phyloP scores from a whole-genome alignment of 1,140 invertebrate species.

The Drosophila tropicalis region DNA sequence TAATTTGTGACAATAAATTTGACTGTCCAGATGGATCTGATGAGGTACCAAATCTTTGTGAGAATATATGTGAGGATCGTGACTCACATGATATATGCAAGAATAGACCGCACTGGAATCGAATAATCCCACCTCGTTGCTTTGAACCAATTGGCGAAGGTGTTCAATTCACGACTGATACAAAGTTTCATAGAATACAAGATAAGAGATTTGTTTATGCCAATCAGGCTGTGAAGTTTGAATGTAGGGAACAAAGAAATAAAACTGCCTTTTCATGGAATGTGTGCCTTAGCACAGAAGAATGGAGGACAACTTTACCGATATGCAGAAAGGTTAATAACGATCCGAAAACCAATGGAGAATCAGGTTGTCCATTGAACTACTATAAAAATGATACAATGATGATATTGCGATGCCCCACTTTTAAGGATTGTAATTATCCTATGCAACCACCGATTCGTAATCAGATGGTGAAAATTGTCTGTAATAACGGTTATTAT shows the following conservation, averaged over 20 bases:
- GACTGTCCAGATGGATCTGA: constrained; percentile 46
- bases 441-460: constrained; percentile 1
- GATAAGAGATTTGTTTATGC: constrained; percentile 18
- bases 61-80: background rate
- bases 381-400: constrained; percentile 11
- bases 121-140: background rate
- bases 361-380: constrained; percentile 26
- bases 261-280: background rate
- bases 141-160: background rate
- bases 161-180: background rate
- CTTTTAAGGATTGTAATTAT: rapidly evolving
- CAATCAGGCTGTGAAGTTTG: constrained; percentile 14
- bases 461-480: background rate
- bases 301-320: constrained; percentile 4
- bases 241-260: background rate
- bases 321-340: background rate
- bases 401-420: background rate
- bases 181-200: background rate
- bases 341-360: constrained; percentile 29
- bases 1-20: constrained; percentile 19
- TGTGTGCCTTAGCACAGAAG: constrained; percentile 13
- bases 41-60: background rate
- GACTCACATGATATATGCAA: background rate
- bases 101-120: background rate
- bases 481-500: background rate